These are phyloP conservation scores for Amiota mariae DNA, from an alignment of 2,888 invertebrate genomes.

Conservation along the genomic window DNA sequence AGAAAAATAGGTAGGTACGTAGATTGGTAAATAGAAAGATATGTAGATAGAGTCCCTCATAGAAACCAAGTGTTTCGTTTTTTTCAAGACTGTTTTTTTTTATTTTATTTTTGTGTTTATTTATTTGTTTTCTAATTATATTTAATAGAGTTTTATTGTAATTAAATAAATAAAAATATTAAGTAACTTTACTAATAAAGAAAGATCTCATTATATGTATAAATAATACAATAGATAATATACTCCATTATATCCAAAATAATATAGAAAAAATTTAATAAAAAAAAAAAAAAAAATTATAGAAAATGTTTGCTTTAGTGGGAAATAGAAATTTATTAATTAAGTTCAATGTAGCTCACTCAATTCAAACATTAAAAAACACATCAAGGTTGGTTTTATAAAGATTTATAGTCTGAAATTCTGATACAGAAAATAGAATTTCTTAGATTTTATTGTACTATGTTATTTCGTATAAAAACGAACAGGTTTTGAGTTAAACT, in stretches of 20 bases:
- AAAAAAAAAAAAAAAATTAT: background rate
- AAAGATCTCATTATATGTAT: slow-evolving; percentile 54
- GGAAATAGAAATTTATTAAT: no score
- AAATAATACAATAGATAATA: slow-evolving; percentile 35
- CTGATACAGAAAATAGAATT: no score
- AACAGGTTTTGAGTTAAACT: no score
- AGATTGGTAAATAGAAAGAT: background rate
- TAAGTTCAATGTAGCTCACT: no score
- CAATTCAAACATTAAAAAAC: no score
- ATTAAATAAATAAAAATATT: no score
- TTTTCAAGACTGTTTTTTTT: slow-evolving; percentile 31
- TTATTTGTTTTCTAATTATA: slow-evolving; percentile 31
- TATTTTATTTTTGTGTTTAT: slow-evolving; percentile 44
- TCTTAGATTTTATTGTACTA: no score
- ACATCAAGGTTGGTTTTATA: no score
- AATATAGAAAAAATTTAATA: background rate
- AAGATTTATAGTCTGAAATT: no score
- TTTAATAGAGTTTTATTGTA: background rate
- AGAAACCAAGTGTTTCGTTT: no score
- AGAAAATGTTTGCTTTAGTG: no score
- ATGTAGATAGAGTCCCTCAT: background rate
- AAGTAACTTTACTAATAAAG: slow-evolving; percentile 49
- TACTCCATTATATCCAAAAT: slow-evolving; percentile 24
- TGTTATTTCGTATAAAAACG: no score
- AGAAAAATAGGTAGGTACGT: background rate